Evolutionary conservation across 2,113 vertebrate species (phyloP).

Genomic region (Phaetusa simplex): DNA sequence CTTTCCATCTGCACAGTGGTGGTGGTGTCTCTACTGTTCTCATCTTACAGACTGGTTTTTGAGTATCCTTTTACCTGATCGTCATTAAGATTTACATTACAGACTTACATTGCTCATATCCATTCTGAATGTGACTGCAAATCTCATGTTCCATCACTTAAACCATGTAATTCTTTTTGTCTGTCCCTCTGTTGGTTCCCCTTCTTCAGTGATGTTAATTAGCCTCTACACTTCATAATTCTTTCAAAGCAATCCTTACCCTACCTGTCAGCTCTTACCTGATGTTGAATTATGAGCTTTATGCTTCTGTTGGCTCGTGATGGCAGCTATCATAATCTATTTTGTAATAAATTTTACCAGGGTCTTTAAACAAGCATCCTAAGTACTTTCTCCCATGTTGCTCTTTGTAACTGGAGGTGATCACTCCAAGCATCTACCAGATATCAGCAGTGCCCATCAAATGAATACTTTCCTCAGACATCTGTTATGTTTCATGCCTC

Average conservation of each 20-base stretch:
- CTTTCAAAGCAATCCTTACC: not conserved
- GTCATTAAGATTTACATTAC: not conserved
- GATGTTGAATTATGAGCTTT: not conserved
- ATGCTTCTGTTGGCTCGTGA: not conserved
- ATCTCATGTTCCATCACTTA: not conserved
- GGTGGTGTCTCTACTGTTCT: not conserved
- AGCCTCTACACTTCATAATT: not conserved
- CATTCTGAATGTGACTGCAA: not conserved
- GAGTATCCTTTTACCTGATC: not conserved
- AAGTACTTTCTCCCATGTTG: not conserved
- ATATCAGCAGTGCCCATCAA: not conserved
- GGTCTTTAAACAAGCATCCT: not conserved
- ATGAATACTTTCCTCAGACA: not conserved
- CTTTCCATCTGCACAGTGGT: not conserved
- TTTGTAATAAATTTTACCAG: not conserved
- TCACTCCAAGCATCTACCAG: not conserved
- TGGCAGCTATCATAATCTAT: not conserved
- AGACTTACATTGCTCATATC: not conserved
- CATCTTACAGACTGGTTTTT: not conserved
- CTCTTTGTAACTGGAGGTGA: not conserved
- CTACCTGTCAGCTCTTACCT: not conserved
- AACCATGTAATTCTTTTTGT: accelerated
- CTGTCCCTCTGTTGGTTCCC: not conserved
- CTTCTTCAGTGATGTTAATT: not conserved
- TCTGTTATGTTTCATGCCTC: not conserved